Conservation (phyloP, 2,797 vertebrate genomes). For the Chiroxiphia lanceolata region DNA sequence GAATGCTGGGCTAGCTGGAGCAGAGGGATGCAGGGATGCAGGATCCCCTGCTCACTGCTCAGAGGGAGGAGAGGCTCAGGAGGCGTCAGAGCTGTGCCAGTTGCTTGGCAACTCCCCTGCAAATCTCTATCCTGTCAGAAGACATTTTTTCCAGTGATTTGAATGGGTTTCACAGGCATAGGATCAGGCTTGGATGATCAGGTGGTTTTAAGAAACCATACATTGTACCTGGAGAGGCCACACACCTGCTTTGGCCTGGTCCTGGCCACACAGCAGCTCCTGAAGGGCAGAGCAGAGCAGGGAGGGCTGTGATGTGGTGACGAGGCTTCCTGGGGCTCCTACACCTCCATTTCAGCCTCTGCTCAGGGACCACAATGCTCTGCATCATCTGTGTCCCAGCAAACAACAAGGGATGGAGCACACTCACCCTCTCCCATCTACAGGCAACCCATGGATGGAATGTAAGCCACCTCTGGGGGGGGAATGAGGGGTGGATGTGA, state of each 20-base stretch:
- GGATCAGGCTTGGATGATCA: not conserved
- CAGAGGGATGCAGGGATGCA: not conserved
- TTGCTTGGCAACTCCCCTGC: constrained; percentile 72
- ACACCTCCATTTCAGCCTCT: not conserved
- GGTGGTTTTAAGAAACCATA: not conserved
- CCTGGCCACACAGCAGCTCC: rapidly evolving
- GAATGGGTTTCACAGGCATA: not conserved
- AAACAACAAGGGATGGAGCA: not conserved
- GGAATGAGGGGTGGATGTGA: not conserved
- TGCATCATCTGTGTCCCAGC: not conserved
- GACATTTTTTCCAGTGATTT: constrained; percentile 13
- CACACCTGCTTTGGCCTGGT: rapidly evolving
- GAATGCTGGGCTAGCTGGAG: rapidly evolving
- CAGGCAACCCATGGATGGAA: not conserved
- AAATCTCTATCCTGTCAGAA: constrained; percentile 55
- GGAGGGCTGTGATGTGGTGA: not conserved
- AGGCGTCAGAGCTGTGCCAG: not conserved
- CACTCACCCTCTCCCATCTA: not conserved
- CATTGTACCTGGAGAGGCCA: not conserved
- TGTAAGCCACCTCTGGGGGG: not conserved
- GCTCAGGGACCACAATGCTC: not conserved
- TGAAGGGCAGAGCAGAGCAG: not conserved
- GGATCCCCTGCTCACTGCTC: not conserved
- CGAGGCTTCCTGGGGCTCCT: not conserved
- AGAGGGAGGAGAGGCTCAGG: constrained; percentile 23